phyloP scores from a whole-genome alignment of 2,797 vertebrate genomes.

The Chelidonichthys spinosus region DNA sequence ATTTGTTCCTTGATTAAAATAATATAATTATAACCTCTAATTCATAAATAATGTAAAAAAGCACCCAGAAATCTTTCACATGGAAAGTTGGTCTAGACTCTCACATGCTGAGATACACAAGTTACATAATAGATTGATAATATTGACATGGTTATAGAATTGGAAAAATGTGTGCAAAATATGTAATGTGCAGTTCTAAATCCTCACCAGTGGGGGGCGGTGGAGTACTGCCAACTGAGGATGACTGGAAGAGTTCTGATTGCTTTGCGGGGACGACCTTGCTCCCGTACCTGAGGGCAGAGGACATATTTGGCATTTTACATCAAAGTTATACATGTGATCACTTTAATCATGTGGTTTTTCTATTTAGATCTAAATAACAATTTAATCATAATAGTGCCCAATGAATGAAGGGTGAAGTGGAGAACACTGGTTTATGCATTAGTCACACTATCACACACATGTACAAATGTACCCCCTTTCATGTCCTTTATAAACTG shows the following conservation, averaged over 20 bases:
- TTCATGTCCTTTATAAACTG: slow-evolving; percentile 9
- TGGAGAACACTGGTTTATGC: not conserved
- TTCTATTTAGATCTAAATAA: not conserved
- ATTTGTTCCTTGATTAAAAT: not conserved
- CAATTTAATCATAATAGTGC: not conserved
- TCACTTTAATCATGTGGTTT: not conserved
- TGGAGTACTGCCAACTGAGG: slow-evolving; percentile 92
- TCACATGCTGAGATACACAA: not conserved
- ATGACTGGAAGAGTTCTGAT: slow-evolving; percentile 77
- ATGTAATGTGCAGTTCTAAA: slow-evolving; percentile 21
- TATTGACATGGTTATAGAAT: not conserved
- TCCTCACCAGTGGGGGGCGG: slow-evolving; percentile 87
- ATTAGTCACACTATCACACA: not conserved
- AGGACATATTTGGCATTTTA: slow-evolving; percentile 6
- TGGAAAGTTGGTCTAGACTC: not conserved
- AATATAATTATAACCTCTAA: not conserved
- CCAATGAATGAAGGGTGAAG: not conserved
- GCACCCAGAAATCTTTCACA: not conserved
- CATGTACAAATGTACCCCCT: not conserved
- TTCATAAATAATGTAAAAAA: not conserved
- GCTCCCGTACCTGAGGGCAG: slow-evolving; percentile 83
- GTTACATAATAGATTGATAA: not conserved
- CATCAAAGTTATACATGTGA: not conserved
- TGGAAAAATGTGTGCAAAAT: slow-evolving; percentile 11
- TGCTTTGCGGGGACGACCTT: slow-evolving; percentile 83